Evolutionary conservation across 2,113 vertebrate genomes (phyloP).

Genomic region (Puma concolor): DNA sequence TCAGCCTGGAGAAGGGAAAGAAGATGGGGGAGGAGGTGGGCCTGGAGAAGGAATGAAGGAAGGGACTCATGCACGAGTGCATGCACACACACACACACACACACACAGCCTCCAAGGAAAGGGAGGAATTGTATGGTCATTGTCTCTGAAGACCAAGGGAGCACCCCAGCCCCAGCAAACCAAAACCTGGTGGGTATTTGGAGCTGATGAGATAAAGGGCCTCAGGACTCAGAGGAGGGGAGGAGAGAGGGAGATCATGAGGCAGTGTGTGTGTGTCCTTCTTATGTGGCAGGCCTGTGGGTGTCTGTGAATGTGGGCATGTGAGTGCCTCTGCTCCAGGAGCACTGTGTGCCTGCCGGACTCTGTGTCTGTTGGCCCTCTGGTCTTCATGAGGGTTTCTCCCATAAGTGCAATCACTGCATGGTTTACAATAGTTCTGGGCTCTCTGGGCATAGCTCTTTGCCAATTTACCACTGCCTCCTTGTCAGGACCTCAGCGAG

Average conservation of each 20-base stretch:
- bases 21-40: too few relatives aligned
- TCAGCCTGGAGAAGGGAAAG: too few relatives aligned
- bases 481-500: slow-evolving; percentile 52
- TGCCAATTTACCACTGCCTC: slow-evolving; percentile 49
- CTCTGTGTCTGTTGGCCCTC: not conserved
- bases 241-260: not conserved
- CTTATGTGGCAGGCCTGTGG: not conserved
- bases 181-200: slow-evolving; percentile 17
- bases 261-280: not conserved
- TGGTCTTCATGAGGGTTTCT: not conserved
- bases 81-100: not conserved
- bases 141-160: not conserved
- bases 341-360: not conserved
- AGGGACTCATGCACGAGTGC: too few relatives aligned
- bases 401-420: not conserved
- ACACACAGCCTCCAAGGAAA: not conserved
- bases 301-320: not conserved
- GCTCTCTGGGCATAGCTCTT: not conserved
- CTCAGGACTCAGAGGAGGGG: not conserved
- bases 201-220: slow-evolving; percentile 46
- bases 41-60: too few relatives aligned
- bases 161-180: not conserved
- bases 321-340: slow-evolving; percentile 4
- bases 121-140: not conserved
- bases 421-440: too few relatives aligned